Conservation (phyloP, 2,888 invertebrate genomes). For the Hanleya hanleyi region DNA sequence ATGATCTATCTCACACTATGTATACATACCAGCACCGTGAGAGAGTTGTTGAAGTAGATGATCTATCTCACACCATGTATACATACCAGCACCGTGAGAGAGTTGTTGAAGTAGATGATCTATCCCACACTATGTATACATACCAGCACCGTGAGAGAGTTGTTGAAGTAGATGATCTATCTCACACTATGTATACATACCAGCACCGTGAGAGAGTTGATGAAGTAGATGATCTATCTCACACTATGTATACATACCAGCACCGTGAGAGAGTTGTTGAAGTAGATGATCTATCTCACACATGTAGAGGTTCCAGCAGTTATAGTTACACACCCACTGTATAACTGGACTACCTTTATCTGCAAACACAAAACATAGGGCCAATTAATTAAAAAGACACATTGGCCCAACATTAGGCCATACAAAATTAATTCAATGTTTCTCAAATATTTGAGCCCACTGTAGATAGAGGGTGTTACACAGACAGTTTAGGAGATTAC, state of each 20-base stretch:
- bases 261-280: slow-evolving; percentile 62
- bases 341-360: slow-evolving; percentile 25
- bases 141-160: not conserved
- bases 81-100: not conserved
- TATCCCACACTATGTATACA: too few species aligned
- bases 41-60: not conserved
- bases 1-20: too few species aligned
- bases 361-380: not conserved
- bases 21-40: not conserved
- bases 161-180: not conserved
- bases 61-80: too few species aligned
- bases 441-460: too few species aligned
- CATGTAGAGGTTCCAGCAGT: slow-evolving; percentile 66
- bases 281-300: slow-evolving; percentile 61
- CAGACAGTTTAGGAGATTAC: too few species aligned
- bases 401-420: too few species aligned
- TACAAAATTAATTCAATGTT: too few species aligned
- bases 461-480: too few species aligned
- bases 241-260: slow-evolving; percentile 58
- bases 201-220: not conserved
- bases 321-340: slow-evolving; percentile 43
- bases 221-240: not conserved
- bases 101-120: not conserved
- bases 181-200: not conserved
- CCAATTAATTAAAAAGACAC: too few species aligned